phyloP scores from a whole-genome alignment of 1,140 invertebrate genomes.

The Drosophila murphyi region DNA sequence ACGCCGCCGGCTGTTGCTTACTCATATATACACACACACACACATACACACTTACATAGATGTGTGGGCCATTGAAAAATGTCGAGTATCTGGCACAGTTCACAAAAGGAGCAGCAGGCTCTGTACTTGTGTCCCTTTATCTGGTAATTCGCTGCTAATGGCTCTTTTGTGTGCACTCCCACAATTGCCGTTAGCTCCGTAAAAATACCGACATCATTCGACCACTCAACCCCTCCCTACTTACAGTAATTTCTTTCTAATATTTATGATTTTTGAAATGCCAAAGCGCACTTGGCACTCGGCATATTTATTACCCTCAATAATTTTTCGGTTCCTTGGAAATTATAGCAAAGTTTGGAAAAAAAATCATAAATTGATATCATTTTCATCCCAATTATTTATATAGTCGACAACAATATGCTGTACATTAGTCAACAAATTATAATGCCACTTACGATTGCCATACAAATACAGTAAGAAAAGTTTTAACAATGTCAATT shows the following conservation, averaged over 20 bases:
- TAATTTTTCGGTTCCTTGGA: neutral
- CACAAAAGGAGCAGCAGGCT: constrained; percentile 31
- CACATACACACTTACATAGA: constrained; percentile 1
- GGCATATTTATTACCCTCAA: constrained; percentile 47
- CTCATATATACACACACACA: constrained; percentile 13
- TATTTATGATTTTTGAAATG: constrained; percentile 79
- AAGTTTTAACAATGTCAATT: too few species aligned
- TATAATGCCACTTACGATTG: too few species aligned
- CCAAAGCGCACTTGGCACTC: constrained; percentile 54
- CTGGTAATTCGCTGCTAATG: constrained; percentile 78
- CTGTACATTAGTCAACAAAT: too few species aligned
- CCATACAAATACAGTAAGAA: too few species aligned
- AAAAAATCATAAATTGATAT: too few species aligned
- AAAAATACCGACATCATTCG: constrained; percentile 58
- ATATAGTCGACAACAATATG: too few species aligned
- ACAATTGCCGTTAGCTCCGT: constrained; percentile 50
- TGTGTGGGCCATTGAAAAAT: constrained; percentile 69
- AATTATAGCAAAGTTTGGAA: constrained; percentile 1
- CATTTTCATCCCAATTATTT: too few species aligned
- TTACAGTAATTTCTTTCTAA: constrained; percentile 73
- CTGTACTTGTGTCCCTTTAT: constrained; percentile 49
- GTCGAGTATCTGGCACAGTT: constrained; percentile 66
- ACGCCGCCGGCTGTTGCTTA: constrained; percentile 60
- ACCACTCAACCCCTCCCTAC: constrained; percentile 34
- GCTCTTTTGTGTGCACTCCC: constrained; percentile 76